Evolutionary conservation across 2,888 invertebrate species (phyloP).

Genomic region (Cosmopolites sordidus): DNA sequence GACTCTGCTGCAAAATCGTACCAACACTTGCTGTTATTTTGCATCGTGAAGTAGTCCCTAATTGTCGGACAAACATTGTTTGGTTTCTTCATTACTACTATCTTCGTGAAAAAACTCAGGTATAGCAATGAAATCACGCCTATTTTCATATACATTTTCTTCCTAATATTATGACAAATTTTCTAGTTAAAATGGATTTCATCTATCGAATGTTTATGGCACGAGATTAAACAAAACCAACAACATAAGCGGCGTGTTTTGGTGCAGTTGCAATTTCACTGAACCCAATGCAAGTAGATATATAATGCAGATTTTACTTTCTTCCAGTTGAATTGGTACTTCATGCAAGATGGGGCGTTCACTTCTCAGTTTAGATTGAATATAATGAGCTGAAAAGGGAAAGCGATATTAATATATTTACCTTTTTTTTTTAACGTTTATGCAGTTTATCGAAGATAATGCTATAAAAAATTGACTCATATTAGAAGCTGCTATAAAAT

Average conservation of each 20-base stretch:
- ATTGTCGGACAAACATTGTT: conserved; percentile 44
- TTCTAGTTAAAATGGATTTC: neutral
- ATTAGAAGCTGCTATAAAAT: too few relatives aligned
- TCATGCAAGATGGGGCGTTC: neutral
- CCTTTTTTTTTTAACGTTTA: too few relatives aligned
- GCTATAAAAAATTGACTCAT: too few relatives aligned
- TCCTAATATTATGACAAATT: too few relatives aligned
- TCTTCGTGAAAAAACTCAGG: conserved; percentile 6
- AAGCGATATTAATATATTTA: neutral
- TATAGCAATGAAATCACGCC: neutral
- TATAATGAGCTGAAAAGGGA: neutral
- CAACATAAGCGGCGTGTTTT: neutral
- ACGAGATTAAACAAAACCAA: neutral
- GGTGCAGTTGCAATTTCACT: conserved; percentile 17
- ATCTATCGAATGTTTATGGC: neutral
- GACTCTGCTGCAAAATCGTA: conserved; percentile 42
- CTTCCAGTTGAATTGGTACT: neutral
- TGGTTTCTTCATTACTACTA: neutral
- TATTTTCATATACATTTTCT: too few relatives aligned
- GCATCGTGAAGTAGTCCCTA: conserved; percentile 41
- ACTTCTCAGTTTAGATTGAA: neutral
- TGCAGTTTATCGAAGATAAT: too few relatives aligned
- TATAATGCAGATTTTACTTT: conserved; percentile 22
- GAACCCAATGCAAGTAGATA: conserved; percentile 9
- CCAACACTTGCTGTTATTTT: conserved; percentile 43